A percentile compares a stretch with the other conserved stretches of the same genome.
phyloP scores from a whole-genome alignment of 1,140 invertebrate genomes.

The Pseudomyrmex pallidus region DNA sequence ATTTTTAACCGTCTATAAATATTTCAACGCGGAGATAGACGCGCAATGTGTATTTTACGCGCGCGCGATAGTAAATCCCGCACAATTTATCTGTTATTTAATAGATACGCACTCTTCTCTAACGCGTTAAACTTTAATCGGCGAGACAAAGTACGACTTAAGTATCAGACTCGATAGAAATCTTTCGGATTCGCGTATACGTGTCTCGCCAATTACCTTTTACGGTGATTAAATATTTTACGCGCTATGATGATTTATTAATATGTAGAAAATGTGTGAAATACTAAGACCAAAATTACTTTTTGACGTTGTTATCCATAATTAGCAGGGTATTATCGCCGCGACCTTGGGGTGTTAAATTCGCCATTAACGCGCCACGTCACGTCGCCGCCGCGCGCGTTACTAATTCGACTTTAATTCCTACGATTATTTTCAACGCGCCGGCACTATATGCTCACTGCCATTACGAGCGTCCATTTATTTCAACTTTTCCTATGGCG shows the following conservation, averaged over 20 bases:
- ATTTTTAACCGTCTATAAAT: constrained; percentile 52
- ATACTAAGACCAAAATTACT: constrained; percentile 46
- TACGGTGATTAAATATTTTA: constrained; percentile 32
- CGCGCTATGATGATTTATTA: constrained; percentile 49
- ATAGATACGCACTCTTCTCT: not conserved
- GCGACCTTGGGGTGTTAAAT: constrained; percentile 48
- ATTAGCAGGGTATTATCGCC: constrained; percentile 24
- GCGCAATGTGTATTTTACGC: not conserved
- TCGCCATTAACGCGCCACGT: constrained; percentile 46
- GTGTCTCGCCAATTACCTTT: constrained; percentile 18
- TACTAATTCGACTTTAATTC: constrained; percentile 71
- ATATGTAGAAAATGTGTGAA: constrained; percentile 7
- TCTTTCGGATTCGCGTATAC: not conserved
- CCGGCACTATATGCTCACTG: constrained; percentile 24
- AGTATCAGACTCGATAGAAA: constrained; percentile 41
- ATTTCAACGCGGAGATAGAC: constrained; percentile 10
- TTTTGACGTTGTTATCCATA: constrained; percentile 28
- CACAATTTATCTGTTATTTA: constrained; percentile 19
- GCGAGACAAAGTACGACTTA: constrained; percentile 10
- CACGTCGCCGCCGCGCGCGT: constrained; percentile 29
- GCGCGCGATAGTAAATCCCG: not conserved
- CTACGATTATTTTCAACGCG: constrained; percentile 67
- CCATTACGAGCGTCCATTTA: constrained; percentile 58
- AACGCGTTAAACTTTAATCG: constrained; percentile 29
- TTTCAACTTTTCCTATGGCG: constrained; percentile 61